A percentile compares a stretch with the other conserved stretches of the same genome.
These are phyloP conservation scores for Acridotheres tristis DNA, from an alignment of 2,797 vertebrate species.

Conservation along the genomic window DNA sequence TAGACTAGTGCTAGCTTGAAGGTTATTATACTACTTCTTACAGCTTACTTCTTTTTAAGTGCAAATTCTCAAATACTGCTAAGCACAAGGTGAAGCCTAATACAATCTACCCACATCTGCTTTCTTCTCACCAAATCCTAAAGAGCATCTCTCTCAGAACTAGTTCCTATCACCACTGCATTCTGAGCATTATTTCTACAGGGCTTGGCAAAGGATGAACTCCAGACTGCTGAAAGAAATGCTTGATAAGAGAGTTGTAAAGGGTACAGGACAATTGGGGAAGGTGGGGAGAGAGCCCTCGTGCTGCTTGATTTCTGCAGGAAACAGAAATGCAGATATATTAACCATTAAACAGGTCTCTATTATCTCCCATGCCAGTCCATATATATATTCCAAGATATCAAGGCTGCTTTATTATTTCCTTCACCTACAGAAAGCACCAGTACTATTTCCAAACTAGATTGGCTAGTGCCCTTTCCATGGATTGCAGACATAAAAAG, in stretches of 20 bases:
- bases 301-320: background rate
- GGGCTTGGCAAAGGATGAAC: background rate
- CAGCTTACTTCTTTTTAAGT: background rate
- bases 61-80: background rate
- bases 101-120: background rate
- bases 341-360: background rate
- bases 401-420: background rate
- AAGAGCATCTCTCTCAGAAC: background rate
- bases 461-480: background rate
- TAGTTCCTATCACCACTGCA: background rate
- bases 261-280: background rate
- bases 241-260: background rate
- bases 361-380: background rate
- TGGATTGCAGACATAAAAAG: background rate
- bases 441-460: background rate
- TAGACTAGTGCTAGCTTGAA: background rate
- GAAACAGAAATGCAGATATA: background rate
- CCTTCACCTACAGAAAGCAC: background rate
- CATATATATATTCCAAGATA: background rate
- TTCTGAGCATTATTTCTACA: background rate
- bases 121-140: background rate
- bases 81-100: background rate
- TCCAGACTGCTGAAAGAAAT: background rate
- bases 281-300: rapidly evolving
- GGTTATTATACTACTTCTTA: background rate